A percentile compares a stretch with the other conserved stretches of the same genome.
Conservation (phyloP, 2,113 vertebrate genomes). For the Amphilophus citrinellus region DNA sequence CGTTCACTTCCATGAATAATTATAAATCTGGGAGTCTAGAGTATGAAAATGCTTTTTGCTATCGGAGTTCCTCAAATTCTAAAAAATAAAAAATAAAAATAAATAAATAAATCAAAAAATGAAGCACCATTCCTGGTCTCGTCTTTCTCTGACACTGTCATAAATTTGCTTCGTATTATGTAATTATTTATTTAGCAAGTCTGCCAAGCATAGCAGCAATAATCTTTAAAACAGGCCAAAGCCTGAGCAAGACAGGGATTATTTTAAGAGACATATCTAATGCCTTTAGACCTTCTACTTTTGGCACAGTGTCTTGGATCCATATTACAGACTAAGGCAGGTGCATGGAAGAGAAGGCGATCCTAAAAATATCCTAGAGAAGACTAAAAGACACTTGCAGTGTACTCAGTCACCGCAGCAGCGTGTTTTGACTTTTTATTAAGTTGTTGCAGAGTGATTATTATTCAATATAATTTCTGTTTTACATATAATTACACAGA, state of each 20-base stretch:
- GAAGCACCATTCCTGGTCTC: not conserved
- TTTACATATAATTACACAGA: not conserved
- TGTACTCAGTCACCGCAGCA: constrained; percentile 34
- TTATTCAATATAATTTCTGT: not conserved
- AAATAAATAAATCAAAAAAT: not conserved
- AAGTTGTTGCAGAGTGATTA: not conserved
- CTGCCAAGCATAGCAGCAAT: constrained; percentile 41
- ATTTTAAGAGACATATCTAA: constrained; percentile 87
- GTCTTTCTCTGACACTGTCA: not conserved
- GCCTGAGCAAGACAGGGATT: constrained; percentile 59
- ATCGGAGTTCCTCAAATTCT: constrained; percentile 25
- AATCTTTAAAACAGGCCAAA: constrained; percentile 58
- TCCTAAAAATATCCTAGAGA: constrained; percentile 90
- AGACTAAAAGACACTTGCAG: constrained; percentile 60
- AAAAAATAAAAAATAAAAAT: not conserved
- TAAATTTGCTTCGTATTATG: not conserved
- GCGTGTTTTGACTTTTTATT: not conserved
- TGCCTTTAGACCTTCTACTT: constrained; percentile 79
- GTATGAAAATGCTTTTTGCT: constrained; percentile 42
- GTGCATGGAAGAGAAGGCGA: constrained; percentile 83
- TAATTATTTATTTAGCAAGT: not conserved
- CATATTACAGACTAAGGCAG: constrained; percentile 89
- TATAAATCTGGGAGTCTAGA: constrained; percentile 29
- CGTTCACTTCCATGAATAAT: constrained; percentile 21
- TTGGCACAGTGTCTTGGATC: constrained; percentile 78